These are phyloP conservation scores for Lacerta bilineata DNA, from an alignment of 2,797 vertebrate genomes.

Conservation along the genomic window DNA sequence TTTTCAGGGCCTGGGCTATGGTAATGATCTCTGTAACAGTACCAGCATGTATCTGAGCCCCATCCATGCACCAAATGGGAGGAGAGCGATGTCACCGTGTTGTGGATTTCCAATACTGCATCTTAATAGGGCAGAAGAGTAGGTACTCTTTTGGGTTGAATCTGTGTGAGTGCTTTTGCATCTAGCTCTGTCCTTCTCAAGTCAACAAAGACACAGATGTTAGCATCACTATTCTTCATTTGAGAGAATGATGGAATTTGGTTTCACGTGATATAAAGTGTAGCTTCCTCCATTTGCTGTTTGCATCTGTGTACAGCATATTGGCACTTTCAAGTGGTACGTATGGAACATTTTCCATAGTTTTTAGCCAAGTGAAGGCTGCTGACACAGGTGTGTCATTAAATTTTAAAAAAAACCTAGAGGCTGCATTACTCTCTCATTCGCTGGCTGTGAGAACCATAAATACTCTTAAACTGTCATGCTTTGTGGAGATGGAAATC, in stretches of 20 bases:
- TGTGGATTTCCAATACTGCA: too few relatives aligned
- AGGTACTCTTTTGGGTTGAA: not conserved
- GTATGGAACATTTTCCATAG: slow-evolving; percentile 19
- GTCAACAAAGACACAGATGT: not conserved
- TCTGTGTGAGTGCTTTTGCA: not conserved
- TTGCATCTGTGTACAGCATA: not conserved
- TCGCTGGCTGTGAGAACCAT: slow-evolving; percentile 6
- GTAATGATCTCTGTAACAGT: not conserved
- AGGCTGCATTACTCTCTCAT: not conserved
- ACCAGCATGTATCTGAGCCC: not conserved
- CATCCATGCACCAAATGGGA: not conserved
- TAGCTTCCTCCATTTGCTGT: not conserved
- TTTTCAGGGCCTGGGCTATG: not conserved
- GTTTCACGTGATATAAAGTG: not conserved
- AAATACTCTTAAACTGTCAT: slow-evolving; percentile 37
- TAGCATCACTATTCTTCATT: not conserved
- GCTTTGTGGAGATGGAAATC: slow-evolving; percentile 2
- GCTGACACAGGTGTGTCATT: slow-evolving; percentile 14
- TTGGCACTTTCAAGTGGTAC: slow-evolving; percentile 7
- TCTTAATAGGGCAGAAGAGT: not conserved
- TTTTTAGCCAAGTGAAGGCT: slow-evolving; percentile 31
- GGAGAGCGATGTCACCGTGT: not conserved
- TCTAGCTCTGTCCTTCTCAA: not conserved
- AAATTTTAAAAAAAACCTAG: slow-evolving; percentile 9
- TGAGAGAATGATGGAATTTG: not conserved